These are phyloP conservation scores for Prolemur simus DNA, from an alignment of 2,113 vertebrate species.

Conservation along the genomic window DNA sequence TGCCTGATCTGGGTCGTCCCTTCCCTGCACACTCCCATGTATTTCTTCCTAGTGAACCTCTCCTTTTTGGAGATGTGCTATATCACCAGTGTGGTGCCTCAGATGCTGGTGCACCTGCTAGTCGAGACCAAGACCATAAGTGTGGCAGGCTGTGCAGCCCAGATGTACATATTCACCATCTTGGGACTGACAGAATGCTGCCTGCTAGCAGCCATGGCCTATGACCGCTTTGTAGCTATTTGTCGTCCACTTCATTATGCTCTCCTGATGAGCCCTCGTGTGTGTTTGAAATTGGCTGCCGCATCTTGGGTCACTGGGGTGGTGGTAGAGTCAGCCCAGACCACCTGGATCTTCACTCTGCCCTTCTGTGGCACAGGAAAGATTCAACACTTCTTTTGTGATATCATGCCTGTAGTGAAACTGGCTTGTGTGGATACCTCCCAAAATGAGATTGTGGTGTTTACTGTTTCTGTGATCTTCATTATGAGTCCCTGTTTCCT, in stretches of 20 bases:
- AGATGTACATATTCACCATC: conserved; percentile 69
- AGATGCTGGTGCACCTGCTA: conserved; percentile 67
- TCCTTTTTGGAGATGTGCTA: conserved; percentile 74
- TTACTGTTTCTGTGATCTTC: conserved; percentile 14
- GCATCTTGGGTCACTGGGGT: conserved; percentile 50
- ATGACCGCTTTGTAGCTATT: conserved; percentile 71
- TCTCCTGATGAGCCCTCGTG: background rate
- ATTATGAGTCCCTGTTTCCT: conserved; percentile 62
- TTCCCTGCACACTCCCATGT: conserved; percentile 74
- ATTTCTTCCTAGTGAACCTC: conserved; percentile 73
- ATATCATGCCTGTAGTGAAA: conserved; percentile 68
- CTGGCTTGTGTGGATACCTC: conserved; percentile 59
- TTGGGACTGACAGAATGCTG: conserved; percentile 74
- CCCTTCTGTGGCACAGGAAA: conserved; percentile 72
- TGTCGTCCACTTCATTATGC: conserved; percentile 66
- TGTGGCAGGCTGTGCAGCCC: conserved; percentile 57
- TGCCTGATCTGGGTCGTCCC: conserved; percentile 40
- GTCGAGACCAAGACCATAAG: conserved; percentile 61
- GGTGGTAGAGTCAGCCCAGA: conserved; percentile 65
- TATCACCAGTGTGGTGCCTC: conserved; percentile 70
- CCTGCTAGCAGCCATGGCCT: conserved; percentile 72
- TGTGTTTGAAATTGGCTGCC: conserved; percentile 54
- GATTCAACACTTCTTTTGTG: conserved; percentile 75
- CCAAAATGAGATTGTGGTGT: background rate
- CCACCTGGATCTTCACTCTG: conserved; percentile 64